These are phyloP conservation scores for Leptinotarsa rubiginosa DNA, from an alignment of 2,888 invertebrate genomes.

Conservation along the genomic window DNA sequence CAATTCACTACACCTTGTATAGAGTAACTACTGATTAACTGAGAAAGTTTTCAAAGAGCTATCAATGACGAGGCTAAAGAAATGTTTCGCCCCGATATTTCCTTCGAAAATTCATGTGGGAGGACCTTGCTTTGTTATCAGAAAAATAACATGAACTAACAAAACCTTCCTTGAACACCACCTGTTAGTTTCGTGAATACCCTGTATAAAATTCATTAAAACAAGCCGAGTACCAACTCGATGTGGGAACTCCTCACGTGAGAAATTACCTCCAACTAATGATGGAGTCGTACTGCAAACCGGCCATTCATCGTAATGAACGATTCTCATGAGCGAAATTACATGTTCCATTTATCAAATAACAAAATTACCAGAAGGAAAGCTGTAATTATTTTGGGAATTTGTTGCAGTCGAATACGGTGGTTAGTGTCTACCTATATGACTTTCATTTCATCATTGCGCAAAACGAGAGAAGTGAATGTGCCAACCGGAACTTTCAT, in stretches of 20 bases:
- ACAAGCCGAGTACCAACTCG: background rate
- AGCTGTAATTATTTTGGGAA: slow-evolving; percentile 2
- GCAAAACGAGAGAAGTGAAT: slow-evolving; percentile 1
- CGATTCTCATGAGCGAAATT: background rate
- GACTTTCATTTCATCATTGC: slow-evolving; percentile 1
- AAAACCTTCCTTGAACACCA: background rate
- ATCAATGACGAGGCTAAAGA: too few relatives aligned
- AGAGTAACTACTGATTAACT: too few relatives aligned
- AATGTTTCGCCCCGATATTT: too few relatives aligned
- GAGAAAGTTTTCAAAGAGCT: too few relatives aligned
- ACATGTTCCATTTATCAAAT: slow-evolving; percentile 1
- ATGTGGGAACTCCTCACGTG: background rate
- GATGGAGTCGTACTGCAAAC: background rate
- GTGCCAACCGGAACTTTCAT: background rate
- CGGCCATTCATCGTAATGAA: background rate
- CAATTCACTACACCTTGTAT: too few relatives aligned
- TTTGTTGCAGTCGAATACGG: background rate
- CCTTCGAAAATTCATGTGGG: too few relatives aligned
- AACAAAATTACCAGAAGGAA: background rate
- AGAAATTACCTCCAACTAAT: background rate
- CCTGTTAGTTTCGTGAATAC: background rate
- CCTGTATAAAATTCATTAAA: background rate
- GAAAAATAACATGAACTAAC: too few relatives aligned
- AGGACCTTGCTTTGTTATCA: too few relatives aligned
- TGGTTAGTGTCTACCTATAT: background rate